A percentile compares a stretch with the other conserved stretches of the same genome.
These are phyloP conservation scores for Psophia crepitans DNA, from an alignment of 2,113 vertebrate genomes.

Conservation along the genomic window DNA sequence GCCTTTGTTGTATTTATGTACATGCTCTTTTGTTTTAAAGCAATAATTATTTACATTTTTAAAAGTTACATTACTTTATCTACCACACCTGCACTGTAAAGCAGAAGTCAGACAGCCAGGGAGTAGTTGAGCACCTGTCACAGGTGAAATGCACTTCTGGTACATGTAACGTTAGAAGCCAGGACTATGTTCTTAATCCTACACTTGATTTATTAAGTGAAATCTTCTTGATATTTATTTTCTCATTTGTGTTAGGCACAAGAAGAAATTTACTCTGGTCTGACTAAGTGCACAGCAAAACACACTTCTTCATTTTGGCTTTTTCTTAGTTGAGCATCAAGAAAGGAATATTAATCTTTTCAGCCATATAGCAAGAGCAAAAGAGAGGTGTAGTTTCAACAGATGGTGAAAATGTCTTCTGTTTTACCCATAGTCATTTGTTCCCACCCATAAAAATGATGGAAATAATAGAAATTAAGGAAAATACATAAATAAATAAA, in stretches of 20 bases:
- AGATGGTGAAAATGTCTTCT: neutral
- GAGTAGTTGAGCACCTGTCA: neutral
- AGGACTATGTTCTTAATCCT: neutral
- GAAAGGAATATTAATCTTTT: neutral
- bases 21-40: neutral
- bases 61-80: neutral
- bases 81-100: neutral
- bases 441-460: neutral
- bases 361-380: neutral
- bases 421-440: neutral
- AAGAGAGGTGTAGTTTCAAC: neutral
- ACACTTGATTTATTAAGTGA: neutral
- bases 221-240: neutral
- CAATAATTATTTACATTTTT: neutral
- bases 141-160: neutral
- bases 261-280: neutral
- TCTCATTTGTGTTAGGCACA: neutral
- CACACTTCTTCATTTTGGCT: neutral
- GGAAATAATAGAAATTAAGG: neutral
- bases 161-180: neutral
- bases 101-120: neutral
- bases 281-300: neutral
- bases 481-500: neutral
- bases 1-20: neutral
- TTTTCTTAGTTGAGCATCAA: neutral